Base-by-base conservation (phyloP, 2,113 vertebrate species). In the Hiodon alosoides region DNA sequence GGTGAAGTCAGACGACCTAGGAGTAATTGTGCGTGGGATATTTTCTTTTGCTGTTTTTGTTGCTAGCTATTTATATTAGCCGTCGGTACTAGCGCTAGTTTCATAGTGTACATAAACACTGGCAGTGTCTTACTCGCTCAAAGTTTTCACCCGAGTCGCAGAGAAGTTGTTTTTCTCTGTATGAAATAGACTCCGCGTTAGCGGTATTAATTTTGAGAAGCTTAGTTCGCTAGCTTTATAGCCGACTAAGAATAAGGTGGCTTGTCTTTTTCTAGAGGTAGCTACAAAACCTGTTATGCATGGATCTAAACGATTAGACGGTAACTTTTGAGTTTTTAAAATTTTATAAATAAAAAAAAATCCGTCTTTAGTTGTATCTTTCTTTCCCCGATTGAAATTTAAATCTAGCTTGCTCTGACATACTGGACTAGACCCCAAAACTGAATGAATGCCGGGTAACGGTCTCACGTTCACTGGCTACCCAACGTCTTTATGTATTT, bases 1-100 rank as follows among this genome's bases (percentile, higher is more conserved):
- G 62, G 77, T 81, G 65, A 55, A 46, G 71, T 13, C 50, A 48
- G 71, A 71, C 61, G 5, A 78, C 71, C 53, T 10, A 57, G 73
- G 31, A 17, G 64, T 65, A 48, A 52, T 53, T 54, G 72, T 67
- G 72, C 64, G 53, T 46, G 73, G 17, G 31, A 65, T 48, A 58
- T 64, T 17, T 46, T 52, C 13, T 62, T 50, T 61, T 48, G 31
- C 7, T 67, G 65, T 48, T 67, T 7, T 17, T 54, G 17, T 71
- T 8, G 46, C 17, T 59, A 71, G 55, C 53, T 52, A 62, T 16
- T 71, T 71, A 67, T 54, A 51, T 64, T 67, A 67, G 62, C 46
- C 11, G 16, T 59, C 55, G 57, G 31, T 31, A 31, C 31, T 14
- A 17, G 46, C 31, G 46, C 31, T 59, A 50, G 9, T 8, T 5